These are phyloP conservation scores for Trichoplusia ni DNA, from an alignment of 1,140 invertebrate species.

Conservation along the genomic window DNA sequence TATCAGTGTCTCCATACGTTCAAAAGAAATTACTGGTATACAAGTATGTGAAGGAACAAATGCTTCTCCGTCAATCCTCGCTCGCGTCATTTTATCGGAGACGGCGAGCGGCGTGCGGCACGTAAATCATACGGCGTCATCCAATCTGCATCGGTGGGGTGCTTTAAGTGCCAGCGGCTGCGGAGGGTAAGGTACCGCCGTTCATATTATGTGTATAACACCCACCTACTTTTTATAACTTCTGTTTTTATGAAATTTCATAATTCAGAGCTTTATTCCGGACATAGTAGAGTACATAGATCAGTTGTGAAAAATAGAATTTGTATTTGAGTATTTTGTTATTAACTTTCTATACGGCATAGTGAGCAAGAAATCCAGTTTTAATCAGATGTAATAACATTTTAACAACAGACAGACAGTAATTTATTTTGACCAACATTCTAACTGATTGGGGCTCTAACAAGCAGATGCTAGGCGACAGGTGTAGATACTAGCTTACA, in stretches of 20 bases:
- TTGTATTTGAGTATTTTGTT: no score
- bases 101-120: not conserved
- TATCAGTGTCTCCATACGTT: constrained; percentile 3
- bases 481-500: constrained; percentile 37
- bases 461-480: constrained; percentile 27
- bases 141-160: constrained; percentile 31
- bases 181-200: constrained; percentile 8
- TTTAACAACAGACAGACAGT: no score
- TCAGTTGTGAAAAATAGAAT: no score
- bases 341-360: no score
- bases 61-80: constrained; percentile 1
- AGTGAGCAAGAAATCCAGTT: no score
- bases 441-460: not conserved
- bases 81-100: constrained; percentile 20
- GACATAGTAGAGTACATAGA: no score
- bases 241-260: no score
- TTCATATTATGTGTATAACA: constrained; percentile 1
- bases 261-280: no score
- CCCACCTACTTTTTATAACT: no score
- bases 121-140: constrained; percentile 38
- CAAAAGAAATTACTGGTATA: constrained; percentile 18
- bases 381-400: no score
- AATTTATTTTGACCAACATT: no score
- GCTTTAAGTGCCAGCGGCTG: constrained; percentile 20
- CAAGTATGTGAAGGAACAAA: constrained; percentile 12